Percentiles rank a stretch among this genome's conserved stretches.
phyloP scores from a whole-genome alignment of 2,888 invertebrate genomes.

The Lobophora halterata region DNA sequence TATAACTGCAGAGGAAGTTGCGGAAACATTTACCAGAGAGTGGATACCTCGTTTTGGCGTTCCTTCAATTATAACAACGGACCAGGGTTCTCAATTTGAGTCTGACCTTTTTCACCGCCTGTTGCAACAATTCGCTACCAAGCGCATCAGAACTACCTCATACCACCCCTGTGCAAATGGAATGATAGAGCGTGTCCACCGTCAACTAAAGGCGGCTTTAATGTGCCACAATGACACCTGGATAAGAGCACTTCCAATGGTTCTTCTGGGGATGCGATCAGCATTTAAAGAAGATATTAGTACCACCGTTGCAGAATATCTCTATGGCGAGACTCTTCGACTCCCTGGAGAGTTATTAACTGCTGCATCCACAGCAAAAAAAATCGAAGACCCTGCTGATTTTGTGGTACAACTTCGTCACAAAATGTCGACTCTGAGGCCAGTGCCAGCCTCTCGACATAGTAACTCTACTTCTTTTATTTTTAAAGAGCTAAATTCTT shows the following conservation, averaged over 20 bases:
- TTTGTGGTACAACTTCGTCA: not conserved
- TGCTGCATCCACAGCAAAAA: not conserved
- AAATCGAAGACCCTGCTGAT: not conserved
- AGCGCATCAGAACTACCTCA: constrained; percentile 12
- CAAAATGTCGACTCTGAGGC: not conserved
- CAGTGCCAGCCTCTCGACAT: constrained; percentile 6
- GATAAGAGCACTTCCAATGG: constrained; percentile 11
- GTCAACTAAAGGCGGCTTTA: constrained; percentile 16
- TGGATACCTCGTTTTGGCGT: constrained; percentile 33
- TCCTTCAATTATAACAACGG: constrained; percentile 22
- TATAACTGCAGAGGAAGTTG: constrained; percentile 28
- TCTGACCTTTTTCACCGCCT: constrained; percentile 23
- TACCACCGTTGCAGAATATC: constrained; percentile 31
- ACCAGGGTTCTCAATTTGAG: constrained; percentile 32
- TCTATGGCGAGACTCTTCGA: constrained; percentile 34
- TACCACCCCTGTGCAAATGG: constrained; percentile 18
- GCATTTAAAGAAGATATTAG: constrained; percentile 23
- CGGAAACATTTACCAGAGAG: constrained; percentile 17
- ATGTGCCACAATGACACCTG: constrained; percentile 17
- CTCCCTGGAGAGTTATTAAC: constrained; percentile 34
- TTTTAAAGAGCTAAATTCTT: not conserved
- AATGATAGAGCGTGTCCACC: constrained; percentile 19
- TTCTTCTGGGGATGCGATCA: constrained; percentile 13
- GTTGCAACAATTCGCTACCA: constrained; percentile 1
- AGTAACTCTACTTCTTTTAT: not conserved